Percentiles rank a stretch among this genome's conserved stretches.
Evolutionary conservation across 2,888 invertebrate genomes (phyloP).

Genomic region (Diplazon laetatorius): DNA sequence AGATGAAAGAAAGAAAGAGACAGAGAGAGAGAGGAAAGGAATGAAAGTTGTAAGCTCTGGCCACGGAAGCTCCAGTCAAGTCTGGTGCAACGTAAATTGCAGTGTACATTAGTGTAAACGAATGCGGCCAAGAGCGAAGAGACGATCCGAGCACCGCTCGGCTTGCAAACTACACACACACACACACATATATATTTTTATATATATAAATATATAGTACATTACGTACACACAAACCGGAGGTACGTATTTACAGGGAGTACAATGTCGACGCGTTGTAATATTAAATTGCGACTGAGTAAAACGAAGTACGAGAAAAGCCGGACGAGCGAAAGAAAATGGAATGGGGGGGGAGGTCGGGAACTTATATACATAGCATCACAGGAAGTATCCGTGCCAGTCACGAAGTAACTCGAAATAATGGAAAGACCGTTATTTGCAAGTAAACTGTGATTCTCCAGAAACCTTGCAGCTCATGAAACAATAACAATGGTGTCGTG

Average conservation of each 20-base stretch:
- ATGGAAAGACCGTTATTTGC: conserved; percentile 14
- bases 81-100: conserved; percentile 74
- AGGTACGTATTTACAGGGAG: conserved; percentile 2
- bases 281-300: conserved; percentile 63
- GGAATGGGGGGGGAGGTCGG: conserved; percentile 21
- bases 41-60: conserved; percentile 16
- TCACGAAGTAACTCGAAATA: conserved; percentile 37
- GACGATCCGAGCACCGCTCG: conserved; percentile 45
- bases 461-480: too few relatives aligned
- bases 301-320: conserved; percentile 38
- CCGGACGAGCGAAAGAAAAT: conserved; percentile 10
- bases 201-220: too few relatives aligned
- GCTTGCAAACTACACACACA: conserved; percentile 12
- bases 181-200: conserved; percentile 23
- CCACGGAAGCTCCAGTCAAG: conserved; percentile 53
- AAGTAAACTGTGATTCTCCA: not conserved
- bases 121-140: conserved; percentile 72
- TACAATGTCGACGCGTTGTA: conserved; percentile 57
- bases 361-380: too few relatives aligned
- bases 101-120: conserved; percentile 76
- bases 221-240: too few relatives aligned
- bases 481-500: too few relatives aligned
- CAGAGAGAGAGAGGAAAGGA: conserved; percentile 27
- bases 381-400: conserved; percentile 23
- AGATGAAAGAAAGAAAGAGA: too few relatives aligned